Conservation (phyloP, 2,797 vertebrate genomes). For the Arnoldichthys spilopterus region DNA sequence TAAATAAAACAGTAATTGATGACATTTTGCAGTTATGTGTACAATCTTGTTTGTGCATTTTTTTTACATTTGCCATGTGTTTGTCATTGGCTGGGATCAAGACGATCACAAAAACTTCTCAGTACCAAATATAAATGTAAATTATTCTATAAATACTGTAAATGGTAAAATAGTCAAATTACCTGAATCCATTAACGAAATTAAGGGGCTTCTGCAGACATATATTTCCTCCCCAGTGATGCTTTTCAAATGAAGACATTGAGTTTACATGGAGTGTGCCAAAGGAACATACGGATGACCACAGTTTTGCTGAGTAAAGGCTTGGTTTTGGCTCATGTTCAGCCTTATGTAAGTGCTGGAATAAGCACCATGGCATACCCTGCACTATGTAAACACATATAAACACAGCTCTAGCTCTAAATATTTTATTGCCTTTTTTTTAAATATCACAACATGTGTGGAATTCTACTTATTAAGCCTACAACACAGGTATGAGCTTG, state of each 20-base stretch:
- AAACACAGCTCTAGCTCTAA: constrained; percentile 28
- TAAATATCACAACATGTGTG: background rate
- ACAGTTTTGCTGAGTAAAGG: background rate
- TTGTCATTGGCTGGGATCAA: background rate
- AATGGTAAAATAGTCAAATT: too few species aligned
- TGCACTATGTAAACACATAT: constrained; percentile 26
- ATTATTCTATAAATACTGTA: too few species aligned
- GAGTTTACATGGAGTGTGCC: background rate
- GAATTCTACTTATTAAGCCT: constrained; percentile 2
- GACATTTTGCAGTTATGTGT: background rate
- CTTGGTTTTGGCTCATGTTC: constrained; percentile 2
- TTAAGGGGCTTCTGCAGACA: background rate
- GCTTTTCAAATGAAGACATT: background rate
- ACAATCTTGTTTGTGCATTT: background rate
- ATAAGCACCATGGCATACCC: constrained; percentile 9
- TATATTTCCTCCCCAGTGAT: background rate
- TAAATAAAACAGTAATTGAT: too few species aligned
- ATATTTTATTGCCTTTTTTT: constrained; percentile 28
- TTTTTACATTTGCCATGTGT: background rate
- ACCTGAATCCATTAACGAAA: too few species aligned
- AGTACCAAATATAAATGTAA: too few species aligned
- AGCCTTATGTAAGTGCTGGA: constrained; percentile 22
- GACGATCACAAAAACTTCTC: too few species aligned
- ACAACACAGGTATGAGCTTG: constrained; percentile 7
- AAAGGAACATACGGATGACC: constrained; percentile 6